These are phyloP conservation scores for Megaustenia siamemsis DNA, from an alignment of 2,888 invertebrate species.

Conservation along the genomic window DNA sequence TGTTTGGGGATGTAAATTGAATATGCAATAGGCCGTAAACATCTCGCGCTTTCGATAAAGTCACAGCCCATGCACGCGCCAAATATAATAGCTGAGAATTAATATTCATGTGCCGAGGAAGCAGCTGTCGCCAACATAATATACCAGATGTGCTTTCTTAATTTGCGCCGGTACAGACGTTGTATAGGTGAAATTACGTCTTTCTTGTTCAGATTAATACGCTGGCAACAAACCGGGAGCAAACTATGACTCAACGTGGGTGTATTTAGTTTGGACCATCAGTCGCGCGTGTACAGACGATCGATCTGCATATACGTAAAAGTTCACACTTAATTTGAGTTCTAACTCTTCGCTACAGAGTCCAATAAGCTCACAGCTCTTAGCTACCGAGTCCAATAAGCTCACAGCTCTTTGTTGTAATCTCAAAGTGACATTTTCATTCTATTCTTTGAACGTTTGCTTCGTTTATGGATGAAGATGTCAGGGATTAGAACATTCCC, in stretches of 20 bases:
- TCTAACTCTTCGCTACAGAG: too few species aligned
- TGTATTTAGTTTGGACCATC: background rate
- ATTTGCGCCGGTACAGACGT: background rate
- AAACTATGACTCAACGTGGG: background rate
- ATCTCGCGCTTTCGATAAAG: background rate
- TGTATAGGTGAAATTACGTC: background rate
- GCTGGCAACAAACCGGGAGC: background rate
- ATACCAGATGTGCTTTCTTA: background rate
- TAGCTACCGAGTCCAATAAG: too few species aligned
- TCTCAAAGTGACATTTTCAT: too few species aligned
- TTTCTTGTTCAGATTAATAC: background rate
- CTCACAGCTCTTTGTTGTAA: too few species aligned
- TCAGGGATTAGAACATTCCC: too few species aligned
- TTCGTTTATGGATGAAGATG: too few species aligned
- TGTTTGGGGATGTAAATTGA: too few species aligned
- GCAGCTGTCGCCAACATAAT: background rate
- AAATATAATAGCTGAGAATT: background rate
- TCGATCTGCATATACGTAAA: too few species aligned
- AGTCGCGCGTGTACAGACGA: background rate
- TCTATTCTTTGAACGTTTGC: too few species aligned
- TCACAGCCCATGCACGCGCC: background rate
- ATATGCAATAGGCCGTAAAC: too few species aligned
- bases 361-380: too few species aligned
- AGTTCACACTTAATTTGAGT: too few species aligned
- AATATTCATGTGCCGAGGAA: background rate